phyloP scores from a whole-genome alignment of 2,797 vertebrate genomes.

The Micromesistius poutassou region DNA sequence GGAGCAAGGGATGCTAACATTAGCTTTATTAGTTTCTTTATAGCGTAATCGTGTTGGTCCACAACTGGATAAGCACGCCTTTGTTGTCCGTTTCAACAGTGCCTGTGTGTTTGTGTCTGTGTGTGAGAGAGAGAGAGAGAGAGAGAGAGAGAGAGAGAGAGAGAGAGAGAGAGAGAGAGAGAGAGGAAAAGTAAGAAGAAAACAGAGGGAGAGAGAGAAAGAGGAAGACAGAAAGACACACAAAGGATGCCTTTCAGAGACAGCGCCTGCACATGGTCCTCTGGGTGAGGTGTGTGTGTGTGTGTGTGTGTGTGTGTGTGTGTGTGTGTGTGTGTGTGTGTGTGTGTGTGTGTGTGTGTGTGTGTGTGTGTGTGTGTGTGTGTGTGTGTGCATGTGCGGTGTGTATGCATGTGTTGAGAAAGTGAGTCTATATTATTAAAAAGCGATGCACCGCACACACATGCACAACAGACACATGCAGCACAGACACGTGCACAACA shows the following conservation, averaged over 20 bases:
- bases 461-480: background rate
- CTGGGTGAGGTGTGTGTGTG: conserved; percentile 75
- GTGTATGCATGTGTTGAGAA: background rate
- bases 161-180: conserved; percentile 36
- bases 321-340: too few species aligned
- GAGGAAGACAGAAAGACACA: conserved; percentile 76
- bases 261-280: conserved; percentile 74
- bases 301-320: background rate
- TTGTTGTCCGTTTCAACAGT: conserved; percentile 85
- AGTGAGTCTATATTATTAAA: conserved; percentile 1
- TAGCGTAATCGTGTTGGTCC: conserved; percentile 67
- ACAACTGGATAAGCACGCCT: conserved; percentile 80
- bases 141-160: conserved; percentile 11
- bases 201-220: conserved; percentile 48
- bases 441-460: background rate
- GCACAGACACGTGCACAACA: too few species aligned
- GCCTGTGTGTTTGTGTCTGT: conserved; percentile 31
- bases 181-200: conserved; percentile 74
- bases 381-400: conserved; percentile 20
- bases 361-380: conserved; percentile 25
- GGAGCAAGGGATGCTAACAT: conserved; percentile 69
- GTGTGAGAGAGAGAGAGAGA: conserved; percentile 42
- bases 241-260: conserved; percentile 92
- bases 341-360: too few species aligned
- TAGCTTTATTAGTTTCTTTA: conserved; percentile 69